These are phyloP conservation scores for Ariolimax columbianus DNA, from an alignment of 2,888 invertebrate genomes.

Conservation along the genomic window DNA sequence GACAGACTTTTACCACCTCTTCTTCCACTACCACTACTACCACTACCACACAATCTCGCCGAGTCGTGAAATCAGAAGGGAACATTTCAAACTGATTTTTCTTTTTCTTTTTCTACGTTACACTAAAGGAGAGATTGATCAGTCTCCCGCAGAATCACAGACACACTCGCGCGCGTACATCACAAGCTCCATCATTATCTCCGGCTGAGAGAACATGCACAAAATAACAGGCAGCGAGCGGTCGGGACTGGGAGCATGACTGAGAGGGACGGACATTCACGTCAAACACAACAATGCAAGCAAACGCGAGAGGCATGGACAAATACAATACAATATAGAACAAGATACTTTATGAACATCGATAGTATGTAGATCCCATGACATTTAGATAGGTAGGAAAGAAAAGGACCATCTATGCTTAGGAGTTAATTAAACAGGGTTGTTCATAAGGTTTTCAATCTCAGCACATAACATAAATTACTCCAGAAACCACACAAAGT, in stretches of 20 bases:
- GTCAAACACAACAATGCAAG: too few species aligned
- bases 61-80: conserved; percentile 19
- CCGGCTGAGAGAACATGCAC: conserved; percentile 25
- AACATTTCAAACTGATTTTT: background rate
- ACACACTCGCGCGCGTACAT: conserved; percentile 21
- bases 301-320: too few species aligned
- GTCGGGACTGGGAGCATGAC: background rate
- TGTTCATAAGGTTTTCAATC: too few species aligned
- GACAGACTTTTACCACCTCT: background rate
- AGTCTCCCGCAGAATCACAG: conserved; percentile 2
- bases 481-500: too few species aligned
- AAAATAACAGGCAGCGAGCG: conserved; percentile 6
- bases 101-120: background rate
- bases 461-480: too few species aligned
- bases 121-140: conserved; percentile 9
- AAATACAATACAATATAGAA: too few species aligned
- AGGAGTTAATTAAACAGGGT: too few species aligned
- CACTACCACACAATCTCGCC: background rate
- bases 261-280: background rate
- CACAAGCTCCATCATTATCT: conserved; percentile 16
- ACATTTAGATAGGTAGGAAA: too few species aligned
- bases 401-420: too few species aligned
- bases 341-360: too few species aligned
- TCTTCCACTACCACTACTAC: background rate
- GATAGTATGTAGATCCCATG: too few species aligned